phyloP scores from a whole-genome alignment of 1,140 invertebrate genomes.

The Trichonephila clavipes region DNA sequence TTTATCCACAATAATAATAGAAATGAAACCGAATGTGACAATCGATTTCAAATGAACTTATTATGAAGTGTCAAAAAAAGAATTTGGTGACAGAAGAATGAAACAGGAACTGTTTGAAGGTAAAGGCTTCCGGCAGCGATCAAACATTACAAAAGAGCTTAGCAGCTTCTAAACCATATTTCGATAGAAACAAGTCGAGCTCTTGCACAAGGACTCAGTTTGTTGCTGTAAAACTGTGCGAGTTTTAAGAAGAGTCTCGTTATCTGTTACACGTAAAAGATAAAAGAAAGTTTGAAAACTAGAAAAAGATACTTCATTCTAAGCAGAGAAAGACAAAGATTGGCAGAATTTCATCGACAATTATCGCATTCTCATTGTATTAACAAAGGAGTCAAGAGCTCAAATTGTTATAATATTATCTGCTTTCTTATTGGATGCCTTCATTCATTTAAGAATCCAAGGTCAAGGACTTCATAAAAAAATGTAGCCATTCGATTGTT shows the following conservation, averaged over 20 bases:
- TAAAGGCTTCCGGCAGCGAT: conserved; percentile 5
- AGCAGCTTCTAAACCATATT: not conserved
- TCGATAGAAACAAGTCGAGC: not conserved
- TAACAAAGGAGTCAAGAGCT: not conserved
- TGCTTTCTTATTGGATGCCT: not conserved
- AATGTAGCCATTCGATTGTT: too few species aligned
- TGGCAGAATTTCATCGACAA: not conserved
- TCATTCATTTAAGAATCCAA: not conserved
- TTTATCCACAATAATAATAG: not conserved
- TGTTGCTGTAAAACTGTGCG: not conserved
- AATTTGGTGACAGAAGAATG: conserved; percentile 6
- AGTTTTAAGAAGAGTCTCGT: not conserved
- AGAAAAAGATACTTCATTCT: conserved; percentile 5
- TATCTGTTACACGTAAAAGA: not conserved
- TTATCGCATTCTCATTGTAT: not conserved
- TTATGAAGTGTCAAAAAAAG: conserved; percentile 33
- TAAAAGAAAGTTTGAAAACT: not conserved
- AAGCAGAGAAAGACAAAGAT: conserved; percentile 8
- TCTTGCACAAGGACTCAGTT: conserved; percentile 14
- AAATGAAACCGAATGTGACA: conserved; percentile 46
- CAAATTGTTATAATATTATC: not conserved
- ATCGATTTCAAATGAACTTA: conserved; percentile 55
- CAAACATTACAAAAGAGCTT: conserved; percentile 19
- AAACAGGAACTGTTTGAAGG: conserved; percentile 21
- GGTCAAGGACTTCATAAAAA: not conserved